Percentiles rank a stretch among this genome's conserved stretches.
phyloP scores from a whole-genome alignment of 2,113 vertebrate species.

The Pelobates fuscus region DNA sequence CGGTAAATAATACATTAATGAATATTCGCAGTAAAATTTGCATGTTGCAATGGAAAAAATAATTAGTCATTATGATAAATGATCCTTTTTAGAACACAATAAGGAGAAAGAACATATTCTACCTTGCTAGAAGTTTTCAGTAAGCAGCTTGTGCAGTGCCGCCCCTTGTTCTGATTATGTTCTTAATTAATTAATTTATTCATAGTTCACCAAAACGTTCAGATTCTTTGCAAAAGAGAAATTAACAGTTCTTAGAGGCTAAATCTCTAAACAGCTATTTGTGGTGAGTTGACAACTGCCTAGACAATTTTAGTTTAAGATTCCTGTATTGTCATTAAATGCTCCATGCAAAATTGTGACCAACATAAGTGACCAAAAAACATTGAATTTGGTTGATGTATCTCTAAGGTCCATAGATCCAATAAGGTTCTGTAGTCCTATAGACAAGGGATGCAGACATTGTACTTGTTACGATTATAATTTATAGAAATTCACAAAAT shows the following conservation, averaged over 20 bases:
- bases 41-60: conserved; percentile 42
- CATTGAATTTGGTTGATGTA: too few relatives aligned
- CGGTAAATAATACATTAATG: conserved; percentile 51
- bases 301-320: too few relatives aligned
- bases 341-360: background rate
- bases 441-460: too few relatives aligned
- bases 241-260: background rate
- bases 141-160: background rate
- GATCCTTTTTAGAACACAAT: conserved; percentile 37
- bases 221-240: conserved; percentile 2
- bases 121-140: conserved; percentile 31
- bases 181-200: conserved; percentile 37
- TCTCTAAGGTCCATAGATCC: too few relatives aligned
- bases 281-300: too few relatives aligned
- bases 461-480: too few relatives aligned
- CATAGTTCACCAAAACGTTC: conserved; percentile 11
- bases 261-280: background rate
- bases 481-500: too few relatives aligned
- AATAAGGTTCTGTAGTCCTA: too few relatives aligned
- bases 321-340: background rate
- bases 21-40: conserved; percentile 11
- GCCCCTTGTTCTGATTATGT: conserved; percentile 11
- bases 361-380: too few relatives aligned
- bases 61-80: conserved; percentile 47
- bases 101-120: conserved; percentile 12